These are phyloP conservation scores for Heterotilapia buettikoferi DNA, from an alignment of 2,113 vertebrate genomes.

Conservation along the genomic window DNA sequence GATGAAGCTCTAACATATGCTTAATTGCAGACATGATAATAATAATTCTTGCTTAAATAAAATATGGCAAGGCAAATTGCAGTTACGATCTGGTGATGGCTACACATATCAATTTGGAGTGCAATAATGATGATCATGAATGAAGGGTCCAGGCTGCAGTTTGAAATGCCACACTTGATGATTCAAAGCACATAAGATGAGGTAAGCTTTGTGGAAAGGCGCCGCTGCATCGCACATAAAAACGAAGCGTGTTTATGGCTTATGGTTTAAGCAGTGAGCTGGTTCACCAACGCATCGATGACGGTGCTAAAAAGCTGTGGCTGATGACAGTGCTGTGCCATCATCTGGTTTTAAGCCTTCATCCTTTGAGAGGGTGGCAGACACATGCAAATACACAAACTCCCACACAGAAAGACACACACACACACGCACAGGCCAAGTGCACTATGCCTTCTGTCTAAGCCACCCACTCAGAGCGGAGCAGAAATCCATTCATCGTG, in stretches of 20 bases:
- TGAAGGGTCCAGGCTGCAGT: neutral
- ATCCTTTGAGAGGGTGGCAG: slow-evolving; percentile 11
- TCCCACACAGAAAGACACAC: neutral
- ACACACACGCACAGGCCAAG: neutral
- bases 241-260: neutral
- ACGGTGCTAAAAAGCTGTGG: neutral
- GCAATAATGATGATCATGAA: neutral
- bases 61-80: neutral
- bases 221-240: slow-evolving; percentile 4
- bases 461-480: slow-evolving; percentile 44
- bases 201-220: slow-evolving; percentile 18
- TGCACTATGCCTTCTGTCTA: slow-evolving; percentile 23
- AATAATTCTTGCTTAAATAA: neutral
- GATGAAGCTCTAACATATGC: neutral
- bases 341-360: slow-evolving; percentile 19
- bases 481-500: slow-evolving; percentile 45
- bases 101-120: neutral
- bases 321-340: neutral
- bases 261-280: neutral
- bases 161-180: neutral
- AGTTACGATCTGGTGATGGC: neutral
- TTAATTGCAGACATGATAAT: neutral
- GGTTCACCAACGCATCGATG: neutral
- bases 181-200: slow-evolving; percentile 45
- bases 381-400: neutral